Percentiles rank a stretch among this genome's conserved stretches.
These are phyloP conservation scores for Nothocercus nigrocapillus DNA, from an alignment of 2,113 vertebrate genomes.

Conservation along the genomic window DNA sequence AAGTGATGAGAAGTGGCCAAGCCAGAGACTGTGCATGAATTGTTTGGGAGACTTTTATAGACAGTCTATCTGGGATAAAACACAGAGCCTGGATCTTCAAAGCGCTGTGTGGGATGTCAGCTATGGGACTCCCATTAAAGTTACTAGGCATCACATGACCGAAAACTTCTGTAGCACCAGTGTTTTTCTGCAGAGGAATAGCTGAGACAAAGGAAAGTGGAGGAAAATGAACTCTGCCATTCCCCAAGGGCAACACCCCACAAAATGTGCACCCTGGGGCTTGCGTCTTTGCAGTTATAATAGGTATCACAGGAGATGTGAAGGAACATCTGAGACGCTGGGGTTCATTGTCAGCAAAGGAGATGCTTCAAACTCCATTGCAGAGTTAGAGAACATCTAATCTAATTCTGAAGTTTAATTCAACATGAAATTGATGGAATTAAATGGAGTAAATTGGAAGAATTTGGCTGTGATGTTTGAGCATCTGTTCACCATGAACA, in stretches of 20 bases:
- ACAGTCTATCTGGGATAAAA: slow-evolving; percentile 7
- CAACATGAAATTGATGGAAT: not conserved
- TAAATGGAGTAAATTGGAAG: not conserved
- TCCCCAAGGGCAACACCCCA: not conserved
- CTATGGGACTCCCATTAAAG: not conserved
- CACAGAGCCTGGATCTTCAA: not conserved
- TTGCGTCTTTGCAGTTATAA: not conserved
- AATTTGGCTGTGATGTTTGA: not conserved
- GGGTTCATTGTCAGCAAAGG: not conserved
- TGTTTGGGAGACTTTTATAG: not conserved
- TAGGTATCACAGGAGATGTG: not conserved
- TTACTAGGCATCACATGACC: not conserved
- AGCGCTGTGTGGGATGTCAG: not conserved
- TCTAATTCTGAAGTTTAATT: not conserved
- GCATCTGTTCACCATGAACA: not conserved
- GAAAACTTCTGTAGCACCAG: not conserved
- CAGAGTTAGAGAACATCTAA: not conserved
- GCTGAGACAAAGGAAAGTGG: not conserved
- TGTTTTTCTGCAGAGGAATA: not conserved
- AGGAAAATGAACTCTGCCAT: not conserved
- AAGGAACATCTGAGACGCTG: not conserved
- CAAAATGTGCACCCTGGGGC: not conserved
- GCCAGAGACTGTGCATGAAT: not conserved
- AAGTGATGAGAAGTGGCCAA: not conserved
- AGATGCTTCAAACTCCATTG: not conserved